Conservation (phyloP, 2,113 vertebrate species). For the Epinephelus cyanopodus region DNA sequence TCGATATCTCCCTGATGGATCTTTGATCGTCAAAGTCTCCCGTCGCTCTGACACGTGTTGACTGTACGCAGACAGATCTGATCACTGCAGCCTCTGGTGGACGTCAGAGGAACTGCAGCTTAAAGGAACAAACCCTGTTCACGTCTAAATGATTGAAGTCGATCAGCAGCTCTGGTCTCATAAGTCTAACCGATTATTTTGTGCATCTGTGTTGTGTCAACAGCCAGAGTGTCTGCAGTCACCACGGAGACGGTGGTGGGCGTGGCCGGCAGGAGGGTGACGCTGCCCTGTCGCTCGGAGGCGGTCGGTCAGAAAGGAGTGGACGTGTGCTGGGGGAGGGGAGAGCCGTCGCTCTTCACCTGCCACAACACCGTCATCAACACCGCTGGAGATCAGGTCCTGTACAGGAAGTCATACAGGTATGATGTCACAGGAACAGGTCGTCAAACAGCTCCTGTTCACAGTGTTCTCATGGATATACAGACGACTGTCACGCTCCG, state of each 20-base stretch:
- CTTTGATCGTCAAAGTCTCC: no score
- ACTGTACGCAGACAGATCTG: no score
- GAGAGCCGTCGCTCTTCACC: constrained; percentile 59
- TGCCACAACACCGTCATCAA: constrained; percentile 61
- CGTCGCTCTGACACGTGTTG: no score
- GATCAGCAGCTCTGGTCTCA: no score
- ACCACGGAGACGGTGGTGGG: constrained; percentile 65
- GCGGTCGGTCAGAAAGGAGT: neutral
- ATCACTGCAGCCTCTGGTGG: neutral
- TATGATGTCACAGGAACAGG: neutral
- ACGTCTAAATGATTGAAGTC: neutral
- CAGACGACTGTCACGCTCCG: no score
- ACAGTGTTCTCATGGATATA: no score
- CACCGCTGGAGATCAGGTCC: neutral
- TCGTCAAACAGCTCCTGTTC: no score
- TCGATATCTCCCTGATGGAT: no score
- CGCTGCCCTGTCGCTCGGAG: constrained; percentile 45
- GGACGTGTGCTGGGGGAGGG: constrained; percentile 71
- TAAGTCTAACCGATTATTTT: neutral
- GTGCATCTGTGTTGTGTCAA: no score
- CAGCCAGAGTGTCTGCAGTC: neutral
- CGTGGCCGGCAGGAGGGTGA: constrained; percentile 39
- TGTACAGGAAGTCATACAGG: constrained; percentile 52
- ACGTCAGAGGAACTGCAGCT: neutral
- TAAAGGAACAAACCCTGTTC: no score